Conservation (phyloP, 1,140 invertebrate species). For the Trypoxylus dichotomus region DNA sequence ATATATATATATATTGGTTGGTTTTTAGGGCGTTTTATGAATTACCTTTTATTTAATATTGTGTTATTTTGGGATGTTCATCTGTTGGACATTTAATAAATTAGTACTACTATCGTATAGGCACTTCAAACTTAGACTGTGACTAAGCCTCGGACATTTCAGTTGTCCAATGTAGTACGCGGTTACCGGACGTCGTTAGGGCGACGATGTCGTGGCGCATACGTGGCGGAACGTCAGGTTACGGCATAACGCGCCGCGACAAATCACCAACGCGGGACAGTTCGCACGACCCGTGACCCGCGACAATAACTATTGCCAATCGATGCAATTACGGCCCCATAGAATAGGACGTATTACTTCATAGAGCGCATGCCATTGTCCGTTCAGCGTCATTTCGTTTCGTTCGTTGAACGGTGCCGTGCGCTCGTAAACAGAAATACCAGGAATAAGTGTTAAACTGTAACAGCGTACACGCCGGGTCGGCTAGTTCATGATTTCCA, state of each 20-base stretch:
- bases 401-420: not conserved
- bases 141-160: no score
- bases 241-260: constrained; percentile 44
- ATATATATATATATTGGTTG: no score
- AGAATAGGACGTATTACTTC: constrained; percentile 38
- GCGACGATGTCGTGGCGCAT: not conserved
- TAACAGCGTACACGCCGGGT: not conserved
- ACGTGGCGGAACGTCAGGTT: not conserved
- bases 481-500: not conserved
- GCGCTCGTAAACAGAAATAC: not conserved
- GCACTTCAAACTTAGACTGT: no score
- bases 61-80: no score
- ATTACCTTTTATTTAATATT: no score
- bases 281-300: constrained; percentile 51
- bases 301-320: constrained; percentile 52
- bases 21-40: no score
- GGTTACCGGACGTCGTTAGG: not conserved
- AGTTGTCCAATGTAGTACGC: no score
- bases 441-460: not conserved
- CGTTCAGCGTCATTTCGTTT: not conserved
- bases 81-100: no score
- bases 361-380: constrained; percentile 27
- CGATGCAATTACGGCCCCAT: constrained; percentile 46
- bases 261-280: constrained; percentile 50
- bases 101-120: no score